Evolutionary conservation across 2,888 invertebrate species (phyloP).

Genomic region (Phorcus lineatus): DNA sequence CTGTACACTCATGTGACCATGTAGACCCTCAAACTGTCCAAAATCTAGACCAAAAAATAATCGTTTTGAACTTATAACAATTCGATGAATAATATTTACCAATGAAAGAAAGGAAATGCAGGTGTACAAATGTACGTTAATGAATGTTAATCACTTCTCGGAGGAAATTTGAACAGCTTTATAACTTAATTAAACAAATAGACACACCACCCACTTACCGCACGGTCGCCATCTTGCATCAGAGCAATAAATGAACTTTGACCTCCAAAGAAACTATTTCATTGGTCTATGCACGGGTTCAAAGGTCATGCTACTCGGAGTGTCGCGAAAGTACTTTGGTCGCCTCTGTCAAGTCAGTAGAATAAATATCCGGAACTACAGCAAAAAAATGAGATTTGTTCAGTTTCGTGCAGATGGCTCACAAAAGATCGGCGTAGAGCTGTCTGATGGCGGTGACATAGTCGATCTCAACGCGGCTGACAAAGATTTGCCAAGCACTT

Average conservation of each 20-base stretch:
- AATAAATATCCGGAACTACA: not conserved
- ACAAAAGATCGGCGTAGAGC: conserved; percentile 59
- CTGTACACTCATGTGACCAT: too few species aligned
- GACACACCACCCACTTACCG: not conserved
- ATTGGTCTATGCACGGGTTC: not conserved
- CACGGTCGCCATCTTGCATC: conserved; percentile 25
- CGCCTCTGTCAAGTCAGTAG: not conserved
- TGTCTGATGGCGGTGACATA: conserved; percentile 55
- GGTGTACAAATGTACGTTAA: not conserved
- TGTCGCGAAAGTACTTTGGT: not conserved
- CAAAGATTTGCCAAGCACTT: conserved; percentile 51
- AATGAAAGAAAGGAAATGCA: not conserved
- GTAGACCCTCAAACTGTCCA: too few species aligned
- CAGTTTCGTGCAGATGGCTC: conserved; percentile 56
- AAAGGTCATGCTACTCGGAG: too few species aligned
- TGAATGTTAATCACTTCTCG: not conserved
- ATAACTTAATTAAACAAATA: not conserved
- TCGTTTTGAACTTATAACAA: too few species aligned
- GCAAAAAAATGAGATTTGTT: conserved; percentile 58
- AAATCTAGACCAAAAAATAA: too few species aligned
- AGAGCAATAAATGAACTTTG: not conserved
- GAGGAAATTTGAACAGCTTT: too few species aligned
- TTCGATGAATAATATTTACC: too few species aligned
- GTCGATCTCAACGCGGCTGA: conserved; percentile 58
- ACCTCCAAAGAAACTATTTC: not conserved